Evolutionary conservation across 1,140 invertebrate genomes (phyloP), one percentile per base, ranked within the genome.

Genomic region (Asbolus verrucosus): DNA sequence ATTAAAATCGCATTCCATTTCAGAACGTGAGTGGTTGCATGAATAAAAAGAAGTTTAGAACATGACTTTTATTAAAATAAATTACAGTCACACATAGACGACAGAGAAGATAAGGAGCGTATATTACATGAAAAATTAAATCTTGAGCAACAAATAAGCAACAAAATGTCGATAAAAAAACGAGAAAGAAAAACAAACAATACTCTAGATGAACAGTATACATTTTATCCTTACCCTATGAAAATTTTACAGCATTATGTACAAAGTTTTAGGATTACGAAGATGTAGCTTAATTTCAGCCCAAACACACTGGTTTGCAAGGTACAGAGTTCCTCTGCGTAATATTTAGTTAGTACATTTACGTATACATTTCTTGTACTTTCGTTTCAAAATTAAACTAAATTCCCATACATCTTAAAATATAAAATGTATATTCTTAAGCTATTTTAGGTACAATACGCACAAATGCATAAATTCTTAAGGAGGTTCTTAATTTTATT

Each of bases 1-100:
- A n/a, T n/a, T n/a, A n/a, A n/a, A n/a, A n/a, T n/a, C n/a, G n/a
- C n/a, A n/a, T n/a, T n/a, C 9, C 27, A 30, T 30, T 8, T 30
- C 27, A 5, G 27, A 5, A 5, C 63, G 38, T 5, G 6, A 6
- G 38, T 30, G 46, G 63, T 46, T 46, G 33, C 30, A 36, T 11
- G 43, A 54, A 71, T 50, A 36, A 67, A 36, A 71, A 13, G 31
- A 8, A 73, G 24, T 65, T 50, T 65, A 71, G 68, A 73, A 79
- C 77, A 80, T 79, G 75, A 81, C 75, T 81, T 79, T 80, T 80
- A 80, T 82, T 82, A 81, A 82, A 82, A 82, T 81, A 82, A 82
- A 81, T 82, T 82, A 82, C 81, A 81, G 75, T 81, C 80, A 82
- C 79, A 81, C 80, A 80, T 72, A 77, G 75, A 80, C 76, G 77